phyloP scores from a whole-genome alignment of 2,888 invertebrate genomes.

The Prosapia bicincta region DNA sequence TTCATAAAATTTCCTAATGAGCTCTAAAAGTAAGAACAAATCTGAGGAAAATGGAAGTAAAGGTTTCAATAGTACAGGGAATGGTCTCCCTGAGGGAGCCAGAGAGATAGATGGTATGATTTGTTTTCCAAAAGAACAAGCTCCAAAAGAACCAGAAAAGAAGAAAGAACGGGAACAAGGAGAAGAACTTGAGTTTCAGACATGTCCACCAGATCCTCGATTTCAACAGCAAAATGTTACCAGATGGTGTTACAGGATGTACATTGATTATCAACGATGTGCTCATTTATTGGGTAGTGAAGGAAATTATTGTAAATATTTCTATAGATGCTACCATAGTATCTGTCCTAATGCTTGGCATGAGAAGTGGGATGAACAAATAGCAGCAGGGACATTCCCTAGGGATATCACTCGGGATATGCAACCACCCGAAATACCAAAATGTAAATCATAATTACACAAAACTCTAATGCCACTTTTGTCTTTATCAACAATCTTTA shows the following conservation, averaged over 20 bases:
- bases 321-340: conserved; percentile 71
- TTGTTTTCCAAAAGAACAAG: conserved; percentile 7
- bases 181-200: background rate
- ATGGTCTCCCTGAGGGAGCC: background rate
- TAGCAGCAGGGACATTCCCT: conserved; percentile 71
- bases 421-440: background rate
- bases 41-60: background rate
- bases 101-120: conserved; percentile 19
- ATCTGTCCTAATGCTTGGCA: conserved; percentile 85
- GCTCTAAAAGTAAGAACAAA: background rate
- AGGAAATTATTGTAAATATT: conserved; percentile 85
- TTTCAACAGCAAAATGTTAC: conserved; percentile 27
- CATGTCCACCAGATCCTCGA: conserved; percentile 20
- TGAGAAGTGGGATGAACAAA: conserved; percentile 82
- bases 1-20: background rate
- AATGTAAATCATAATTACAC: background rate
- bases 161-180: background rate
- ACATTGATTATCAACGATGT: conserved; percentile 88
- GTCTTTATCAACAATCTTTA: no score
- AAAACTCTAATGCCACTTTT: no score
- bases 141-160: background rate
- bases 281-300: conserved; percentile 78
- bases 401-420: conserved; percentile 10
- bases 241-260: conserved; percentile 89
- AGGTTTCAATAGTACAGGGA: background rate